phyloP scores from a whole-genome alignment of 1,140 invertebrate genomes.

The Conus ventricosus region DNA sequence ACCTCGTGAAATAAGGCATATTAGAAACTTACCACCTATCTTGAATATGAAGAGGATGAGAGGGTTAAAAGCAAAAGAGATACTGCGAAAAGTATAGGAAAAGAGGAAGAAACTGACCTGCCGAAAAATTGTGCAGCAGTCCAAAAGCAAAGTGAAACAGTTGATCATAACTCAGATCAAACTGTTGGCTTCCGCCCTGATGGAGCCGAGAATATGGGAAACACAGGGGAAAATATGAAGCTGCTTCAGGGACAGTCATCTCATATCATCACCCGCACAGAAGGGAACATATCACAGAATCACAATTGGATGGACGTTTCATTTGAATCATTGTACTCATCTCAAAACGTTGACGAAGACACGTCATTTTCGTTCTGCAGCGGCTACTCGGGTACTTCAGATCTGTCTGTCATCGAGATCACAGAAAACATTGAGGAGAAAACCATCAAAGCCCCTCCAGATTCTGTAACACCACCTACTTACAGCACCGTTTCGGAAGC shows the following conservation, averaged over 20 bases:
- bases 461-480: not conserved
- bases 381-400: not conserved
- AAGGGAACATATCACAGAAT: not conserved
- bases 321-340: not conserved
- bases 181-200: not conserved
- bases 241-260: not conserved
- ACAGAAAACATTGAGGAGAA: not conserved
- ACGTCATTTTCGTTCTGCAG: not conserved
- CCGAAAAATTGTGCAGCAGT: not conserved
- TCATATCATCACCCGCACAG: not conserved
- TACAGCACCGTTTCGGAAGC: not conserved
- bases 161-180: not conserved
- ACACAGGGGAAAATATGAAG: not conserved
- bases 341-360: not conserved
- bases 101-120: not conserved
- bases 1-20: not conserved
- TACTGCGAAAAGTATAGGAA: too few species aligned
- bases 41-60: not conserved
- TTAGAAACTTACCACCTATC: not conserved
- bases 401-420: not conserved
- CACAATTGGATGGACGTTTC: not conserved
- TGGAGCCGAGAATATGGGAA: not conserved
- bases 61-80: too few species aligned
- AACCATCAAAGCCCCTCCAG: not conserved
- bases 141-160: not conserved